A percentile compares a stretch with the other conserved stretches of the same genome.
These are phyloP conservation scores for Cyanistes caeruleus DNA, from an alignment of 2,113 vertebrate genomes.

Conservation along the genomic window DNA sequence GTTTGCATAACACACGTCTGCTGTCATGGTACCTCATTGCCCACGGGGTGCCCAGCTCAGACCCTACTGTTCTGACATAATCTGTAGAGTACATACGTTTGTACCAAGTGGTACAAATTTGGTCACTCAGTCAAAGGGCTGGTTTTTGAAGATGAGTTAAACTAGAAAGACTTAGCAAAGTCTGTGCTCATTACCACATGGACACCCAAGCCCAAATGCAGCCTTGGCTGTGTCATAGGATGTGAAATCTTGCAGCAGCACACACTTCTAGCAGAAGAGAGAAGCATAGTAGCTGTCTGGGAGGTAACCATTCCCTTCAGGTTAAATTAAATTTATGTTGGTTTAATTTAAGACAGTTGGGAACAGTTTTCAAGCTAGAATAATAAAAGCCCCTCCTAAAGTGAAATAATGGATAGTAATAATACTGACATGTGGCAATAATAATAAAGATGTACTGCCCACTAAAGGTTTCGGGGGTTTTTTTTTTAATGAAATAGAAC, in stretches of 20 bases:
- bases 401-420: background rate
- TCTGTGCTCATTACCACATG: background rate
- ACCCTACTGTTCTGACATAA: background rate
- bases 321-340: background rate
- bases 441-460: background rate
- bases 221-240: background rate
- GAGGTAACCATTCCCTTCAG: background rate
- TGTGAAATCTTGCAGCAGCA: background rate
- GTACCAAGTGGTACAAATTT: background rate
- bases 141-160: background rate
- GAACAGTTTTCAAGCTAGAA: slow-evolving; percentile 8
- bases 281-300: background rate
- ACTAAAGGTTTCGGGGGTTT: background rate
- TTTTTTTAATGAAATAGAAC: background rate
- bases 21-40: background rate
- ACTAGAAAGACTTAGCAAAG: background rate
- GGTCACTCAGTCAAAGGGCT: background rate
- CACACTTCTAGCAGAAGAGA: background rate
- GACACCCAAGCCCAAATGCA: background rate
- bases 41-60: background rate
- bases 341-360: background rate
- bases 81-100: background rate
- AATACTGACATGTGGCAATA: background rate
- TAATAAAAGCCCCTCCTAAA: background rate
- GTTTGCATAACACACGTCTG: background rate